Evolutionary conservation across 2,888 invertebrate genomes (phyloP).

Genomic region (Pinctada fucata): DNA sequence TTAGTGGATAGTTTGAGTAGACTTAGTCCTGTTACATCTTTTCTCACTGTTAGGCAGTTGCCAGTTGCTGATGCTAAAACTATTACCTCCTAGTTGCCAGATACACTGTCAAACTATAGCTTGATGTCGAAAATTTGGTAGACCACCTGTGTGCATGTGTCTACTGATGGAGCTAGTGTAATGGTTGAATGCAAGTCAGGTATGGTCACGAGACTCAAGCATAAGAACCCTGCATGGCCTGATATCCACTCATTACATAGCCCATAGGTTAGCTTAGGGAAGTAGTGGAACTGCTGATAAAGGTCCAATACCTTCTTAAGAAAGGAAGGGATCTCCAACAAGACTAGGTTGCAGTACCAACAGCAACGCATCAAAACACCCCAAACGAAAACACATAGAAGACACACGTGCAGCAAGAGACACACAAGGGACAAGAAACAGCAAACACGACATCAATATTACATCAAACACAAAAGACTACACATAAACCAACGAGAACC

Average conservation of each 20-base stretch:
- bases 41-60: slow-evolving; percentile 33
- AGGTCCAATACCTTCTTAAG: slow-evolving; percentile 31
- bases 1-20: slow-evolving; percentile 10
- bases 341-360: too few species aligned
- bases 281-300: slow-evolving; percentile 41
- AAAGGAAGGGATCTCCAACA: too few species aligned
- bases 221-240: slow-evolving; percentile 28
- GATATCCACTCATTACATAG: slow-evolving; percentile 47
- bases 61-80: slow-evolving; percentile 32
- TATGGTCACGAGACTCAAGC: slow-evolving; percentile 41
- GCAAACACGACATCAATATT: too few species aligned
- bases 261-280: slow-evolving; percentile 42
- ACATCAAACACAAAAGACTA: too few species aligned
- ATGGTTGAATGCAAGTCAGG: slow-evolving; percentile 44
- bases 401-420: too few species aligned
- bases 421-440: too few species aligned
- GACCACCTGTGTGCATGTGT: slow-evolving; percentile 16
- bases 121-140: slow-evolving; percentile 29
- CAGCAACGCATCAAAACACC: too few species aligned
- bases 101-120: slow-evolving; percentile 15
- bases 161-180: slow-evolving; percentile 44
- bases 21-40: slow-evolving; percentile 30
- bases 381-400: too few species aligned
- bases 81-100: slow-evolving; percentile 22
- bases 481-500: too few species aligned